Conservation (phyloP, 1,140 invertebrate species). For the Drosophila sechellia region DNA sequence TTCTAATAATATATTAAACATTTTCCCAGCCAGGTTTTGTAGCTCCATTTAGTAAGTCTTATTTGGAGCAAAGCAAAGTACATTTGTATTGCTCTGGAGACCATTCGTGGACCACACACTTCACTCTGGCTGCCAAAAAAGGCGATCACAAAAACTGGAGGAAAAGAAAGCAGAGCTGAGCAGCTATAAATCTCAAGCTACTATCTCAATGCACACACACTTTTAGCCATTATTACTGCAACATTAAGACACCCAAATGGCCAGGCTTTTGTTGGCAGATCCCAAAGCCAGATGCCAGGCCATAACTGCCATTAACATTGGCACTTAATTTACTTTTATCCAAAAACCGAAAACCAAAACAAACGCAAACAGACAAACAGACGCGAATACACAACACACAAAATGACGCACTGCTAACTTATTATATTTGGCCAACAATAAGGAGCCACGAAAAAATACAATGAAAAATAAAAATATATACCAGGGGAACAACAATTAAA, state of each 20-base stretch:
- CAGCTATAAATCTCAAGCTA: slow-evolving; percentile 73
- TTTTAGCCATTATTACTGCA: slow-evolving; percentile 79
- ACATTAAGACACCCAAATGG: slow-evolving; percentile 80
- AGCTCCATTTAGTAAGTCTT: slow-evolving; percentile 1
- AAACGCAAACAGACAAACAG: slow-evolving; percentile 59
- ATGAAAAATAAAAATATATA: slow-evolving; percentile 48
- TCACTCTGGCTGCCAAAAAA: slow-evolving; percentile 30
- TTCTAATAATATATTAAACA: not conserved
- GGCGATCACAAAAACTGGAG: slow-evolving; percentile 2
- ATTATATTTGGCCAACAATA: slow-evolving; percentile 80
- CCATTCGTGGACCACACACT: slow-evolving; percentile 30
- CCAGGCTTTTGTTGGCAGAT: slow-evolving; percentile 65
- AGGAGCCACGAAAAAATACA: slow-evolving; percentile 43
- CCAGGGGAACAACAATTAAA: slow-evolving; percentile 73
- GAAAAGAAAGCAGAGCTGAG: slow-evolving; percentile 37
- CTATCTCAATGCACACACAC: slow-evolving; percentile 71
- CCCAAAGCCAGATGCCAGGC: slow-evolving; percentile 72
- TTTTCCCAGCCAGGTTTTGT: not conserved
- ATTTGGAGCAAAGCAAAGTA: slow-evolving; percentile 4
- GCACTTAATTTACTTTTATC: slow-evolving; percentile 80
- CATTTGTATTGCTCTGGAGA: slow-evolving; percentile 21
- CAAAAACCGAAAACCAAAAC: slow-evolving; percentile 75
- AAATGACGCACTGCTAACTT: slow-evolving; percentile 72
- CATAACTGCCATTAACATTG: slow-evolving; percentile 82
- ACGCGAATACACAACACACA: slow-evolving; percentile 36